A percentile compares a stretch with the other conserved stretches of the same genome.
phyloP scores from a whole-genome alignment of 2,888 invertebrate species.

The Oscheius sp. region DNA sequence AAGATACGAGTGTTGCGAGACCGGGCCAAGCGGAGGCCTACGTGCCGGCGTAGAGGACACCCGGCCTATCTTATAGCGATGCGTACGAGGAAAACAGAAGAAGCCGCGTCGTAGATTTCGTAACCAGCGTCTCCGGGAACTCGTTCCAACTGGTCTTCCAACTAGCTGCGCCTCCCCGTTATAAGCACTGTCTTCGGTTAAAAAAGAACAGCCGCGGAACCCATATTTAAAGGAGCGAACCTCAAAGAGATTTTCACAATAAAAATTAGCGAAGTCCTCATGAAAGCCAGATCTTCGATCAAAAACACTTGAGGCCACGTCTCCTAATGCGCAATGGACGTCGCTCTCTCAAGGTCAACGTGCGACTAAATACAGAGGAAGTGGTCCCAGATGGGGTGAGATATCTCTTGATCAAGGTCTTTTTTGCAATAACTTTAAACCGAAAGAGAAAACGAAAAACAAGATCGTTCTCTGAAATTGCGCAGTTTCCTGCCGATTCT shows the following conservation, averaged over 20 bases:
- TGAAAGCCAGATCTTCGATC: neutral
- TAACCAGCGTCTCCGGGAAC: conserved; percentile 12
- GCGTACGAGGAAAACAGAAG: conserved; percentile 29
- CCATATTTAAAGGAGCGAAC: neutral
- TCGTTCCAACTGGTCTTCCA: conserved; percentile 15
- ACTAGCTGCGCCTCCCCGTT: neutral
- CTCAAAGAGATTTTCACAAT: neutral
- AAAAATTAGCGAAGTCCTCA: neutral
- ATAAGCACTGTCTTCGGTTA: neutral
- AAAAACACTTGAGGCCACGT: neutral
- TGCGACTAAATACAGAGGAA: too few species aligned
- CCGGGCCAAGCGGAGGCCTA: neutral
- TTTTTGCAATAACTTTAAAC: too few species aligned
- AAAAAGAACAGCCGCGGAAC: conserved; percentile 9
- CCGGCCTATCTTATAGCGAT: conserved; percentile 16
- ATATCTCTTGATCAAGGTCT: too few species aligned
- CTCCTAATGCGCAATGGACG: too few species aligned
- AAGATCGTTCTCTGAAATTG: too few species aligned
- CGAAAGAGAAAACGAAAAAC: too few species aligned
- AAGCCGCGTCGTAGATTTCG: conserved; percentile 16
- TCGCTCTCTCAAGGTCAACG: too few species aligned
- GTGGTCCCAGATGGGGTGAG: too few species aligned
- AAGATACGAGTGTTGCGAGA: neutral
- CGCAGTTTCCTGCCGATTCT: too few species aligned
- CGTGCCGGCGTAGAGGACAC: conserved; percentile 4